A percentile compares a stretch with the other conserved stretches of the same genome.
These are phyloP conservation scores for human (Homo sapiens) DNA, from an alignment of 2,113 vertebrate species.

Conservation along the genomic window GRCh38 chr2:179727501-179728000, in stretches of 20 bases:
- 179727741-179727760: conserved; percentile 63
- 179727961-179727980: conserved; percentile 14
- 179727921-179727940: conserved; percentile 59
- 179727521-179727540: background rate
- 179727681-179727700: conserved; percentile 1
- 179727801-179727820: conserved; percentile 65
- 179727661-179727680: conserved; percentile 43
- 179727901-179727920: conserved; percentile 56
- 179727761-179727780: conserved; percentile 59
- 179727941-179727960: conserved; percentile 54
- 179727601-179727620: background rate
- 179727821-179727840: conserved; percentile 45
- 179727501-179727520: background rate
- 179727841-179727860: conserved; percentile 61
- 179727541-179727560: background rate
- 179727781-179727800: conserved; percentile 55
- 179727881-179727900: conserved; percentile 60
- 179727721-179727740: conserved; percentile 39
- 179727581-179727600: background rate
- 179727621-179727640: conserved; percentile 40
- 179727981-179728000: background rate
- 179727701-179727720: conserved; percentile 61
- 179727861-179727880: conserved; percentile 63
- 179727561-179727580: background rate
- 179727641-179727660: conserved; percentile 4